phyloP scores from a whole-genome alignment of 1,140 invertebrate genomes.

The Orius laevigatus region DNA sequence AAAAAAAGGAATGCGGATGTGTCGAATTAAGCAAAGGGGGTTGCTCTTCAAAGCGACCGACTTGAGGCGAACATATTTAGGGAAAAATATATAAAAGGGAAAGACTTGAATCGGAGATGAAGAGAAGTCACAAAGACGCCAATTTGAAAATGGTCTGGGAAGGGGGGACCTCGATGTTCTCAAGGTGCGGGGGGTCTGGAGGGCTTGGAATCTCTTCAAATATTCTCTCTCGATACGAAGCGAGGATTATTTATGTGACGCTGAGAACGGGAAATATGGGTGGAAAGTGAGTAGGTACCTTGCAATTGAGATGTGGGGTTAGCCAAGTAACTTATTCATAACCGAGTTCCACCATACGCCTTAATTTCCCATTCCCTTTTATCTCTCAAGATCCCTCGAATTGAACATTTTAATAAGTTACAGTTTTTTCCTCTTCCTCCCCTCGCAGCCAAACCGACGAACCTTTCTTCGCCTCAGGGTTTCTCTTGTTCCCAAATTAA shows the following conservation, averaged over 20 bases:
- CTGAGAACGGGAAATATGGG: neutral
- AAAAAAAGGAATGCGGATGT: too few relatives aligned
- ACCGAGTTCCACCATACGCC: slow-evolving; percentile 7
- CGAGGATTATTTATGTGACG: too few relatives aligned
- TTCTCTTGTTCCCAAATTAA: neutral
- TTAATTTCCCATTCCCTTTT: slow-evolving; percentile 11
- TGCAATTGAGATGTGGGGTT: slow-evolving; percentile 11
- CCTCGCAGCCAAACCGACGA: neutral
- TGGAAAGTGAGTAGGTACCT: slow-evolving; percentile 6
- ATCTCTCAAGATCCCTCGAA: slow-evolving; percentile 12
- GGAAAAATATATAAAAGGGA: too few relatives aligned
- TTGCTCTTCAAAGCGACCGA: too few relatives aligned
- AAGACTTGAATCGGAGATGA: too few relatives aligned
- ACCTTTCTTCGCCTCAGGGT: neutral
- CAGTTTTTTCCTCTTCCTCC: slow-evolving; percentile 4
- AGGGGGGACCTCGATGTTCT: neutral
- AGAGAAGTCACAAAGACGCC: neutral
- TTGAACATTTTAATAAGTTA: slow-evolving; percentile 12
- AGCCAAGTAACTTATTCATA: slow-evolving; percentile 11
- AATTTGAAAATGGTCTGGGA: neutral
- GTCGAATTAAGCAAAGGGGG: too few relatives aligned
- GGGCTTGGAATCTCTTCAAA: slow-evolving; percentile 4
- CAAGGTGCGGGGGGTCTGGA: neutral
- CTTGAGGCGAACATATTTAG: too few relatives aligned
- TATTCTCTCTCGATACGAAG: slow-evolving; percentile 6